Evolutionary conservation across 2,113 vertebrate genomes (phyloP).

Genomic region (Forbesichthys papilliferus): DNA sequence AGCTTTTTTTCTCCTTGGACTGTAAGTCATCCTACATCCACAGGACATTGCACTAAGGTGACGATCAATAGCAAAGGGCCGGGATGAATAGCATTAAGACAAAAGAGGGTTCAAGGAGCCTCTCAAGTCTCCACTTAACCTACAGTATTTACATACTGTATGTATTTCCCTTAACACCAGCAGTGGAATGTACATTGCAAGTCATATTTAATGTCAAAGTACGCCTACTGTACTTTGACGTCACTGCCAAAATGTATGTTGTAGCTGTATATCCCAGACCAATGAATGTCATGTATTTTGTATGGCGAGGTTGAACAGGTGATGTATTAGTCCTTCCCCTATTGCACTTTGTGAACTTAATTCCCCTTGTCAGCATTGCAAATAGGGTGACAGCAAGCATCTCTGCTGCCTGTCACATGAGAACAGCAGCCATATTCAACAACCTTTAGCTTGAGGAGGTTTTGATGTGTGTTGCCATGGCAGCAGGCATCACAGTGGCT

Average conservation of each 20-base stretch:
- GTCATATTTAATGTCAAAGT: too few relatives aligned
- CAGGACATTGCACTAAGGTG: slow-evolving; percentile 24
- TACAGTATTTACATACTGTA: too few relatives aligned
- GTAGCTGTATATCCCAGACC: slow-evolving; percentile 16
- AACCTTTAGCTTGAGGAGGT: slow-evolving; percentile 27
- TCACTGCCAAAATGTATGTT: slow-evolving; percentile 18
- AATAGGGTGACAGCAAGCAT: slow-evolving; percentile 59
- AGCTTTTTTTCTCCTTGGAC: slow-evolving; percentile 27
- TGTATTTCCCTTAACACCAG: too few relatives aligned
- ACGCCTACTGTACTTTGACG: slow-evolving; percentile 1
- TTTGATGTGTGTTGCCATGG: slow-evolving; percentile 53
- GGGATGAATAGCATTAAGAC: slow-evolving; percentile 18
- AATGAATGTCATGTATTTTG: slow-evolving; percentile 40
- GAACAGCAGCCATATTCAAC: slow-evolving; percentile 50
- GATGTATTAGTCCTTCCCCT: slow-evolving; percentile 51
- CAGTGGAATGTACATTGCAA: too few relatives aligned
- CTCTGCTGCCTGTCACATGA: slow-evolving; percentile 45
- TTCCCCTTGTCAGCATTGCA: slow-evolving; percentile 56
- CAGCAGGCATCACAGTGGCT: slow-evolving; percentile 35
- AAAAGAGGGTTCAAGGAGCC: too few relatives aligned
- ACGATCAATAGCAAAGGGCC: slow-evolving; percentile 40
- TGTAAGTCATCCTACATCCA: slow-evolving; percentile 41
- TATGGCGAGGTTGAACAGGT: slow-evolving; percentile 47
- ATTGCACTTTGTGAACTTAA: slow-evolving; percentile 46
- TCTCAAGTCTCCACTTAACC: too few relatives aligned